Conservation (phyloP, 92 coral and sea anemone species). For the Nematostella vectensis region DNA sequence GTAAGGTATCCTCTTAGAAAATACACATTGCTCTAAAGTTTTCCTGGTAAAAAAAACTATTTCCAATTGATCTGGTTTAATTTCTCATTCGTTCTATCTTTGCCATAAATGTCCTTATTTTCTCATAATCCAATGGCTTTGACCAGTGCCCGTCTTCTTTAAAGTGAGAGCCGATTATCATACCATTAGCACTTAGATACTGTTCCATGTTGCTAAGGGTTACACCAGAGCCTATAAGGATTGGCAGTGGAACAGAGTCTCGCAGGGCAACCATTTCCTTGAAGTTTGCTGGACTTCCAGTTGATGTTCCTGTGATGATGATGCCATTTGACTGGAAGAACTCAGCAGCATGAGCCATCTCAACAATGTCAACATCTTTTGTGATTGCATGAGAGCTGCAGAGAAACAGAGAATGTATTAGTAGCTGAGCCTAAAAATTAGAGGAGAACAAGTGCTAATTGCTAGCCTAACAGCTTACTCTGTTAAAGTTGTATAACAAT, state of each 20-base stretch:
- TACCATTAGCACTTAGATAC: conserved; percentile 66
- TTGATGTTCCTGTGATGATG: conserved; percentile 74
- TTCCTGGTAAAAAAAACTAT: no score
- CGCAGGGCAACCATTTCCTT: conserved; percentile 71
- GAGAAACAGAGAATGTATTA: no score
- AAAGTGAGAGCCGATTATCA: conserved; percentile 88
- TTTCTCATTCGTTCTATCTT: conserved; percentile 83
- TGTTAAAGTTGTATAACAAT: no score
- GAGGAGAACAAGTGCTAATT: no score
- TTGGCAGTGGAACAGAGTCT: conserved; percentile 74
- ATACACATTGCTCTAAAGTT: no score
- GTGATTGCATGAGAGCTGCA: conserved; percentile 88
- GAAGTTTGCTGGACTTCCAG: conserved; percentile 81
- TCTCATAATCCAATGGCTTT: conserved; percentile 70
- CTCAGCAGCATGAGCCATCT: conserved; percentile 89
- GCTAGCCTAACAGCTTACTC: no score
- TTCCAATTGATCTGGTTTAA: no score
- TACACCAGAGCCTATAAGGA: conserved; percentile 94
- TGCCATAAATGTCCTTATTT: conserved; percentile 87
- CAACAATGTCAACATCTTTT: conserved; percentile 64
- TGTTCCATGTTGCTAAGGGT: conserved; percentile 62
- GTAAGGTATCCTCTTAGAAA: no score
- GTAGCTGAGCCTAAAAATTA: no score
- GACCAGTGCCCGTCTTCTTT: conserved; percentile 95
- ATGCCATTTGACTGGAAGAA: conserved; percentile 91